These are phyloP conservation scores for Glomeris marginata DNA, from an alignment of 2,888 invertebrate species.

Conservation along the genomic window DNA sequence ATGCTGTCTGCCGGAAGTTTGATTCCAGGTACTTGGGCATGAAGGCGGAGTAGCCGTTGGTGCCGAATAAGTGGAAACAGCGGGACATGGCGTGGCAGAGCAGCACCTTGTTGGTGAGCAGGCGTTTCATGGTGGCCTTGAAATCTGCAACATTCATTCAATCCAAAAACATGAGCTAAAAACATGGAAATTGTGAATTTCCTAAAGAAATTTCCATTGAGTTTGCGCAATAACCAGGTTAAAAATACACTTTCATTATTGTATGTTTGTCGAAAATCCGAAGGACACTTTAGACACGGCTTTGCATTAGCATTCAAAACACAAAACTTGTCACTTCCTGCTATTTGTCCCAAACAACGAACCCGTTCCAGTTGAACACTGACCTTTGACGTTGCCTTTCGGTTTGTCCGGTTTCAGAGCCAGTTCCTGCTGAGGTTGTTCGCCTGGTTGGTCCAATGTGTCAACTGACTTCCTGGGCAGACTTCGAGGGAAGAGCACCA, in stretches of 20 bases:
- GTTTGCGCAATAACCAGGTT: too few species aligned
- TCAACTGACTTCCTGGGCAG: conserved; percentile 24
- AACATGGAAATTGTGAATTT: too few species aligned
- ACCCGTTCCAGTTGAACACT: too few species aligned
- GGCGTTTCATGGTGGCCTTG: conserved; percentile 37
- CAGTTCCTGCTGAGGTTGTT: neutral
- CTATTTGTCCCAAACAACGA: too few species aligned
- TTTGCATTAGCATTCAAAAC: too few species aligned
- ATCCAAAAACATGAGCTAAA: too few species aligned
- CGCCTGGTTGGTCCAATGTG: neutral
- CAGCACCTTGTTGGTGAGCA: conserved; percentile 47
- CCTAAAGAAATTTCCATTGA: too few species aligned
- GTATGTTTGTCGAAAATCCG: too few species aligned
- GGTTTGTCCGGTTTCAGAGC: too few species aligned
- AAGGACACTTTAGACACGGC: too few species aligned
- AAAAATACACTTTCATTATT: too few species aligned
- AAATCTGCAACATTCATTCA: conserved; percentile 35
- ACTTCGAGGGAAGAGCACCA: conserved; percentile 48
- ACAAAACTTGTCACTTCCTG: too few species aligned
- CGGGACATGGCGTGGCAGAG: conserved; percentile 48
- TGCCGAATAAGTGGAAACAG: conserved; percentile 43
- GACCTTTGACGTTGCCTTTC: conserved; percentile 10
- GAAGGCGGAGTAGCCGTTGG: conserved; percentile 48
- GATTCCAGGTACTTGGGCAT: conserved; percentile 59
- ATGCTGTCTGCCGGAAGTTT: conserved; percentile 50